phyloP scores from a whole-genome alignment of 30 jellyfish, hydroid and myxozoan genomes.

The Hydractinia echinata region DNA sequence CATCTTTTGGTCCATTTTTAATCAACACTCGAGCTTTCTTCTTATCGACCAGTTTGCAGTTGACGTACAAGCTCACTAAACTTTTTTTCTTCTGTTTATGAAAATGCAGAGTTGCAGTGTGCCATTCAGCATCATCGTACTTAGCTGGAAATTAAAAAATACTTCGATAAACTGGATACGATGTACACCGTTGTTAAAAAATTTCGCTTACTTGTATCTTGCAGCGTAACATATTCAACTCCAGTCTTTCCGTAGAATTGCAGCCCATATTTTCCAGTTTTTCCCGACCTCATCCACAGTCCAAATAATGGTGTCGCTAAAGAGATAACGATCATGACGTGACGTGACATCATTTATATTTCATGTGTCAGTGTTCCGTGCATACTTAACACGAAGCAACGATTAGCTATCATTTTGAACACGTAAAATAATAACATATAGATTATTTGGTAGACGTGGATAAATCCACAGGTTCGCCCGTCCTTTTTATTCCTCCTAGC shows the following conservation, averaged over 20 bases:
- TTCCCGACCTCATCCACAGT: constrained; percentile 68
- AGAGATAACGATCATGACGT: background rate
- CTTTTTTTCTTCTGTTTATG: constrained; percentile 31
- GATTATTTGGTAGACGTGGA: no score
- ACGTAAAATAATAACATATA: no score
- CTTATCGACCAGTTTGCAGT: constrained; percentile 58
- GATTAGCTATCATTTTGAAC: no score
- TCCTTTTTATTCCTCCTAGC: no score
- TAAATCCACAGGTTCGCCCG: no score
- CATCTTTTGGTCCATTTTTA: background rate
- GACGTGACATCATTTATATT: no score
- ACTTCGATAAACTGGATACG: background rate
- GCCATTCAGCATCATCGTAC: constrained; percentile 62
- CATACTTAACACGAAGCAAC: no score
- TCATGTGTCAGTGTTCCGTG: no score
- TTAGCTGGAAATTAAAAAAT: constrained; percentile 27
- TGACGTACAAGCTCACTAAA: constrained; percentile 50
- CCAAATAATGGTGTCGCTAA: constrained; percentile 77
- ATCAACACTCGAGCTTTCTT: constrained; percentile 3
- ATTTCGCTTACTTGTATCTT: constrained; percentile 46
- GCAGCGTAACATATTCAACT: constrained; percentile 55
- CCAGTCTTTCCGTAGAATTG: constrained; percentile 49
- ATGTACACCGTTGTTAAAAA: background rate
- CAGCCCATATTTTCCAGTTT: constrained; percentile 53
- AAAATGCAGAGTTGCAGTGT: constrained; percentile 47